phyloP scores from a whole-genome alignment of 2,888 invertebrate species.

The Drosophila greeni region DNA sequence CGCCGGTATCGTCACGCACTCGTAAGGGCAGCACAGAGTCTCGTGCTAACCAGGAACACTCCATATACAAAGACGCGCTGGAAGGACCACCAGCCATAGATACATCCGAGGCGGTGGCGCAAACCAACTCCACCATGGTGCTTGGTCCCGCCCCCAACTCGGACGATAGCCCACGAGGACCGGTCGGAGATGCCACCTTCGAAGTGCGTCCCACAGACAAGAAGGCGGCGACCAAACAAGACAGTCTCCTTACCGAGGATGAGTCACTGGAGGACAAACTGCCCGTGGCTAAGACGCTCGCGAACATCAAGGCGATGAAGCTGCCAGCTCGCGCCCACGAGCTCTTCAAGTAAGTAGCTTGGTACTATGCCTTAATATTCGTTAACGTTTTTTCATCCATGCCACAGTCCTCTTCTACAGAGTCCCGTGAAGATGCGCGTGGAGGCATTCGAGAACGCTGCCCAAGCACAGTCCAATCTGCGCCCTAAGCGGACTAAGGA shows the following conservation, averaged over 20 bases:
- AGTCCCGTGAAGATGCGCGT: constrained; percentile 83
- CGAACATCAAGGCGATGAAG: constrained; percentile 63
- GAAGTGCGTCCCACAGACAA: constrained; percentile 44
- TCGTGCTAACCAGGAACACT: constrained; percentile 50
- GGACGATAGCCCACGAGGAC: constrained; percentile 28
- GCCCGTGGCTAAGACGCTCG: constrained; percentile 20
- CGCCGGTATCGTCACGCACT: constrained; percentile 69
- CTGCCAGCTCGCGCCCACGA: constrained; percentile 75
- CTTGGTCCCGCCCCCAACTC: constrained; percentile 34
- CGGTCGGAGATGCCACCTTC: constrained; percentile 52
- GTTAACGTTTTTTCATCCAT: constrained; percentile 70
- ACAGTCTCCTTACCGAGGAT: constrained; percentile 77
- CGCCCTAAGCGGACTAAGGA: constrained; percentile 74
- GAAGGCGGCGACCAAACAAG: constrained; percentile 45
- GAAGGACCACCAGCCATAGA: constrained; percentile 44
- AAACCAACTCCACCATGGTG: constrained; percentile 41
- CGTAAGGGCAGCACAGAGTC: constrained; percentile 57
- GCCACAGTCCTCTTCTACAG: constrained; percentile 81
- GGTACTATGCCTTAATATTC: fast-evolving
- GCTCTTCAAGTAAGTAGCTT: constrained; percentile 76
- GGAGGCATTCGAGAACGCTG: constrained; percentile 81
- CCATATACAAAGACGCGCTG: constrained; percentile 79
- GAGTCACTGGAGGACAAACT: constrained; percentile 66
- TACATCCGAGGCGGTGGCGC: constrained; percentile 48
- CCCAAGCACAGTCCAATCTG: constrained; percentile 53